Conservation (phyloP, 2,113 vertebrate species). For the Hydropotes inermis region DNA sequence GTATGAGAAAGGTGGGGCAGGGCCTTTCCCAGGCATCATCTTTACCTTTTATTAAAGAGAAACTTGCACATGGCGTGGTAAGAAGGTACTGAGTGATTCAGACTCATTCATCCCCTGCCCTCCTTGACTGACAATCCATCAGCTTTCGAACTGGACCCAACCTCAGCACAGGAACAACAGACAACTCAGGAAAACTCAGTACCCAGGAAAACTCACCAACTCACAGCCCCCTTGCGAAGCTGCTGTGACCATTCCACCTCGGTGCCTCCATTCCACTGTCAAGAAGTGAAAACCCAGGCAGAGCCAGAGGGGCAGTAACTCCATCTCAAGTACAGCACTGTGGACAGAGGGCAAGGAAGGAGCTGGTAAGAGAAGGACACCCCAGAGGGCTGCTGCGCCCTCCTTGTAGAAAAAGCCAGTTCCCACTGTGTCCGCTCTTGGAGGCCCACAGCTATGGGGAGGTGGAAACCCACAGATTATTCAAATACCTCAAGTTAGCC, state of each 20-base stretch:
- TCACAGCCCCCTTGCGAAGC: conserved; percentile 65
- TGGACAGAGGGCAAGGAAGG: conserved; percentile 25
- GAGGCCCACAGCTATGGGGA: neutral
- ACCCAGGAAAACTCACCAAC: conserved; percentile 77
- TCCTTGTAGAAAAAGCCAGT: neutral
- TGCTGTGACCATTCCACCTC: conserved; percentile 35
- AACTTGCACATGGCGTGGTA: neutral
- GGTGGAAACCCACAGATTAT: conserved; percentile 32
- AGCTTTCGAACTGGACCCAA: neutral
- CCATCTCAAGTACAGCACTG: conserved; percentile 81
- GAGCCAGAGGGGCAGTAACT: conserved; percentile 73
- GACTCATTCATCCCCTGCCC: neutral
- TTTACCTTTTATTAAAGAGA: neutral
- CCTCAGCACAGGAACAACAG: neutral
- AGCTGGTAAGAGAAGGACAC: neutral
- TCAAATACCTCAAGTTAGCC: conserved; percentile 9
- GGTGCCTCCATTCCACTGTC: conserved; percentile 65
- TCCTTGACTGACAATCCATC: neutral
- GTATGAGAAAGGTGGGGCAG: neutral
- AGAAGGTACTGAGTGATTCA: neutral
- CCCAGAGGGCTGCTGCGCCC: neutral
- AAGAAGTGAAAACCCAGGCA: conserved; percentile 78
- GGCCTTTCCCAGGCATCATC: neutral
- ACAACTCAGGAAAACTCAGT: neutral
- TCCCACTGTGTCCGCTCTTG: neutral